Percentiles rank a stretch among this genome's conserved stretches.
Conservation (phyloP, 2,113 vertebrate species). For the Platycercus adscitus region DNA sequence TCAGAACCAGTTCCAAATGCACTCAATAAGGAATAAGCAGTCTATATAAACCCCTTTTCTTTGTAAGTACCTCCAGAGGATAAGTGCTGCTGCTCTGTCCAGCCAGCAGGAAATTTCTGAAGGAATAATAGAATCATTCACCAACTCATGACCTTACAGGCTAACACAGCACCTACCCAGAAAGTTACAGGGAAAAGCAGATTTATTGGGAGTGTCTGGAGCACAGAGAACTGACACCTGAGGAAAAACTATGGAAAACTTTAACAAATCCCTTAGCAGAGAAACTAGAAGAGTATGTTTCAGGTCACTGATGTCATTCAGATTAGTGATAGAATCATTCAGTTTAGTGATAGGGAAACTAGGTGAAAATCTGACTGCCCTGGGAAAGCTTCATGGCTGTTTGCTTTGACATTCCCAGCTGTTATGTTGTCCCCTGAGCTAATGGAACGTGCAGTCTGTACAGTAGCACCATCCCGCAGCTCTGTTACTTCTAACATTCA, state of each 20-base stretch:
- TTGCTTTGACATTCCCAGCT: constrained; percentile 18
- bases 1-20: constrained; percentile 67
- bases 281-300: constrained; percentile 33
- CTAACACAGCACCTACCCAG: constrained; percentile 56
- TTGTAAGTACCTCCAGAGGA: constrained; percentile 57
- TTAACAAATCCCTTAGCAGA: constrained; percentile 43
- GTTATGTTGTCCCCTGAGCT: not conserved
- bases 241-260: constrained; percentile 48
- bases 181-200: constrained; percentile 56
- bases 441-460: not conserved
- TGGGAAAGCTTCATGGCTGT: not conserved
- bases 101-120: constrained; percentile 68
- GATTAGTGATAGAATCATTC: not conserved
- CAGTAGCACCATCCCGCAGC: not conserved
- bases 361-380: constrained; percentile 10
- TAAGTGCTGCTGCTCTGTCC: constrained; percentile 51
- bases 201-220: constrained; percentile 63
- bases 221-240: constrained; percentile 60
- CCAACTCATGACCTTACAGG: constrained; percentile 53
- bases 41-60: constrained; percentile 48
- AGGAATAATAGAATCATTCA: constrained; percentile 75
- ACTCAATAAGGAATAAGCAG: constrained; percentile 37
- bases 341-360: not conserved
- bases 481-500: not conserved
- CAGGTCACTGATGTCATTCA: not conserved